These are phyloP conservation scores for Astyanax mexicanus DNA, from an alignment of 2,797 vertebrate species.

Conservation along the genomic window DNA sequence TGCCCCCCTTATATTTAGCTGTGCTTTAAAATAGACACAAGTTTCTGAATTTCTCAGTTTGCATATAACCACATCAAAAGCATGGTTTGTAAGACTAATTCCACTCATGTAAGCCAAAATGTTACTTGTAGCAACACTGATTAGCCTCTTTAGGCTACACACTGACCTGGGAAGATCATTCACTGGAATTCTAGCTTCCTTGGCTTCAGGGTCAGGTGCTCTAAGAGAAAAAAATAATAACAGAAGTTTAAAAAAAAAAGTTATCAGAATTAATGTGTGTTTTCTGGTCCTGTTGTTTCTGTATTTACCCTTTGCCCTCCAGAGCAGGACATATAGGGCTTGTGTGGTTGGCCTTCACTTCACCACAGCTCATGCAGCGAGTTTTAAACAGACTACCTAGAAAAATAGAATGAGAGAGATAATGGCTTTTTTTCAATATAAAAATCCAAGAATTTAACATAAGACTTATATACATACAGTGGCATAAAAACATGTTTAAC, in stretches of 20 bases:
- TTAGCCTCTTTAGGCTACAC: not conserved
- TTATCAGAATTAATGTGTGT: slow-evolving; percentile 7
- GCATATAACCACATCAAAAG: too few relatives aligned
- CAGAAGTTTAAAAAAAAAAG: not conserved
- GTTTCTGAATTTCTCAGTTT: too few relatives aligned
- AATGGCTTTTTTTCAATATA: too few relatives aligned
- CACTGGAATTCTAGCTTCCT: slow-evolving; percentile 85
- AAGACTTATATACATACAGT: not conserved
- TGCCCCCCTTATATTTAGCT: too few relatives aligned
- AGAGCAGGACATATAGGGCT: slow-evolving; percentile 91
- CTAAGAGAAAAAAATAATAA: slow-evolving; percentile 67
- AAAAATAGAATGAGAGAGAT: not conserved
- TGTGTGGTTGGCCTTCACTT: slow-evolving; percentile 84
- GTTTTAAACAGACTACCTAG: slow-evolving; percentile 96
- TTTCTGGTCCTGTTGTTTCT: not conserved
- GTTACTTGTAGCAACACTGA: not conserved
- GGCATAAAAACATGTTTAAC: too few relatives aligned
- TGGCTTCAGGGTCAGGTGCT: slow-evolving; percentile 84
- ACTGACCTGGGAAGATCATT: slow-evolving; percentile 88
- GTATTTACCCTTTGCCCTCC: slow-evolving; percentile 90
- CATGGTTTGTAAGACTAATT: too few relatives aligned
- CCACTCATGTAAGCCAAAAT: not conserved
- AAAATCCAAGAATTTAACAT: not conserved
- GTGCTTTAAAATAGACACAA: too few relatives aligned
- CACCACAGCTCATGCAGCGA: slow-evolving; percentile 88